phyloP scores from a whole-genome alignment of 1,140 invertebrate species.

The Sesamia nonagrioides region DNA sequence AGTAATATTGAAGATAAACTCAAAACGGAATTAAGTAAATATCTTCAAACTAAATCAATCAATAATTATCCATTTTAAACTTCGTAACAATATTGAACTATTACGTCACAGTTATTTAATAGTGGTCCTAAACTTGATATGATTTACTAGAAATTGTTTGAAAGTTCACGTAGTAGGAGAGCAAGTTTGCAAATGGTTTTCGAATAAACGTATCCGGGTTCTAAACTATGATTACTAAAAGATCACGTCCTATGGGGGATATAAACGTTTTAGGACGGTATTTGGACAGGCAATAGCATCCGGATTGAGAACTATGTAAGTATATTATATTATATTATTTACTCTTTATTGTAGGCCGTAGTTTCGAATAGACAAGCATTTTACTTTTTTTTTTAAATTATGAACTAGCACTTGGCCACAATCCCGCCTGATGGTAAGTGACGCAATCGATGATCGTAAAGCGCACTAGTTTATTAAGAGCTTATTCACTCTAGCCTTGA shows the following conservation, averaged over 20 bases:
- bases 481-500: too few species aligned
- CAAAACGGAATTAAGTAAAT: too few species aligned
- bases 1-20: too few species aligned
- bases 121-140: neutral
- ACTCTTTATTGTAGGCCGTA: too few species aligned
- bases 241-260: slow-evolving; percentile 4
- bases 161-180: neutral
- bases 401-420: too few species aligned
- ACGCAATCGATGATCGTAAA: too few species aligned
- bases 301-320: neutral
- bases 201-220: neutral
- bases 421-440: too few species aligned
- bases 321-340: neutral
- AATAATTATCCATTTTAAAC: neutral
- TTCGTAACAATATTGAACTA: neutral
- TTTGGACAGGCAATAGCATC: neutral
- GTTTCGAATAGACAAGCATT: too few species aligned
- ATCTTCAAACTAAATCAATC: neutral
- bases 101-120: neutral
- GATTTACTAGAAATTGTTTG: neutral
- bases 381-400: too few species aligned
- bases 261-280: slow-evolving; percentile 9
- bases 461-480: too few species aligned
- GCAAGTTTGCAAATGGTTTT: neutral
- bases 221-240: slow-evolving; percentile 2